Evolutionary conservation across 2,797 vertebrate species (phyloP).

Genomic region (Sebastes cheni): DNA sequence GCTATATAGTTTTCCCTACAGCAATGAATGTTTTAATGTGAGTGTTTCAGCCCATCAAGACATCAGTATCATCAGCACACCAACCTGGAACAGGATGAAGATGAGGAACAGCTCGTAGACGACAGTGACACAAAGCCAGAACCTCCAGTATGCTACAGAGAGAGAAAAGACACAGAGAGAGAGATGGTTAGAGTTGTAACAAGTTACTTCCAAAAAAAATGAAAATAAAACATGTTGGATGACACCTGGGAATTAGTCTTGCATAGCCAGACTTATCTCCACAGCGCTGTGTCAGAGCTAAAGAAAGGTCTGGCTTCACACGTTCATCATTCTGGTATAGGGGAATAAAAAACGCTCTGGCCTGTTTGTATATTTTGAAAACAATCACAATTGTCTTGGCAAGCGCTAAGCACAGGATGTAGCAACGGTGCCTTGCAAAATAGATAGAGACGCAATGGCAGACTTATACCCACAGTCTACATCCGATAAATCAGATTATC

Average conservation of each 20-base stretch:
- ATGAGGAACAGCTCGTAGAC: conserved; percentile 99
- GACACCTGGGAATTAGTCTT: no score
- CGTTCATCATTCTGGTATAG: no score
- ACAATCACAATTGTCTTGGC: not conserved
- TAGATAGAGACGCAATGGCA: not conserved
- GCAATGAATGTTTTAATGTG: not conserved
- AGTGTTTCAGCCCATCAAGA: not conserved
- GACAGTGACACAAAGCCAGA: conserved; percentile 98
- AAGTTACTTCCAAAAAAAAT: not conserved
- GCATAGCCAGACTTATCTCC: no score
- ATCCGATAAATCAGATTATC: not conserved
- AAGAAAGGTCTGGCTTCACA: no score
- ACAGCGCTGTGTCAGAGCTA: no score
- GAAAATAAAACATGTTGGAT: not conserved
- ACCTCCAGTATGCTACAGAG: conserved; percentile 93
- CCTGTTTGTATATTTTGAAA: not conserved
- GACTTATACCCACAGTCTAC: not conserved
- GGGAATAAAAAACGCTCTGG: not conserved
- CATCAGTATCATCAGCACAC: conserved; percentile 33
- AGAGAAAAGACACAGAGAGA: not conserved
- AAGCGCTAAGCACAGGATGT: not conserved
- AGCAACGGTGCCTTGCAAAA: not conserved
- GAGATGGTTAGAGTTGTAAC: not conserved
- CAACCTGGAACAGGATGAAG: conserved; percentile 98
- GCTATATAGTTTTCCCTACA: not conserved